Percentiles rank a stretch among this genome's conserved stretches.
Conservation (phyloP, 2,888 invertebrate species). For the Neuroscelio doddi region DNA sequence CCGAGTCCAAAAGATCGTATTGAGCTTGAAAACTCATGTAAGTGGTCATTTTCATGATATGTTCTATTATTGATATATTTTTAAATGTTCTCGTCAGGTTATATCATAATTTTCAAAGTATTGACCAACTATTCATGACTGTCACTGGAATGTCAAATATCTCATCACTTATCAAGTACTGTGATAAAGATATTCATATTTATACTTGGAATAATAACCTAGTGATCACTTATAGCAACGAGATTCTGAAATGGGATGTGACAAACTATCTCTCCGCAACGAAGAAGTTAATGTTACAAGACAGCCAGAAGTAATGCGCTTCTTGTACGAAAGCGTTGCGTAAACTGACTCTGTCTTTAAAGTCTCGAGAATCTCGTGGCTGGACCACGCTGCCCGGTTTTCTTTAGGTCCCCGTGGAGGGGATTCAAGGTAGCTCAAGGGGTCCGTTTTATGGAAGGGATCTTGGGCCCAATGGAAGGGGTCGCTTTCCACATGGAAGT, state of each 20-base stretch:
- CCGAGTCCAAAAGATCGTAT: slow-evolving; percentile 65
- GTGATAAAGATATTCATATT: background rate
- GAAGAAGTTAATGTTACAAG: background rate
- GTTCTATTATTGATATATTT: no score
- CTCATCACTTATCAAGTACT: background rate
- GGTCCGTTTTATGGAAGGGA: slow-evolving; percentile 57
- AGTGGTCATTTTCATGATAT: slow-evolving; percentile 40
- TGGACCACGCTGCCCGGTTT: slow-evolving; percentile 69
- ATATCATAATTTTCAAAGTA: background rate
- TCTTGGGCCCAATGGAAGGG: slow-evolving; percentile 53
- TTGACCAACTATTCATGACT: background rate
- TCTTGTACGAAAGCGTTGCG: slow-evolving; percentile 64
- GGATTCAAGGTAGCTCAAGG: slow-evolving; percentile 50
- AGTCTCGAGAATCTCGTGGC: slow-evolving; percentile 64
- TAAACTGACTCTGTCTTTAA: slow-evolving; percentile 65
- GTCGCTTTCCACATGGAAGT: slow-evolving; percentile 55
- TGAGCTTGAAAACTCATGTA: slow-evolving; percentile 57
- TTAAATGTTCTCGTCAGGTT: background rate
- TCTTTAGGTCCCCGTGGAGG: slow-evolving; percentile 57
- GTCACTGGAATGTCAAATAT: background rate
- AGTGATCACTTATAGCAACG: slow-evolving; percentile 15
- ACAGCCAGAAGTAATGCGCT: slow-evolving; percentile 44
- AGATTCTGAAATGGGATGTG: no score
- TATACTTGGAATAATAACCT: slow-evolving; percentile 10
- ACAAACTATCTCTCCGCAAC: no score